Evolutionary conservation across 2,113 vertebrate species (phyloP), one percentile per base, ranked within the genome.

Genomic region (Phodopus roborovskii): DNA sequence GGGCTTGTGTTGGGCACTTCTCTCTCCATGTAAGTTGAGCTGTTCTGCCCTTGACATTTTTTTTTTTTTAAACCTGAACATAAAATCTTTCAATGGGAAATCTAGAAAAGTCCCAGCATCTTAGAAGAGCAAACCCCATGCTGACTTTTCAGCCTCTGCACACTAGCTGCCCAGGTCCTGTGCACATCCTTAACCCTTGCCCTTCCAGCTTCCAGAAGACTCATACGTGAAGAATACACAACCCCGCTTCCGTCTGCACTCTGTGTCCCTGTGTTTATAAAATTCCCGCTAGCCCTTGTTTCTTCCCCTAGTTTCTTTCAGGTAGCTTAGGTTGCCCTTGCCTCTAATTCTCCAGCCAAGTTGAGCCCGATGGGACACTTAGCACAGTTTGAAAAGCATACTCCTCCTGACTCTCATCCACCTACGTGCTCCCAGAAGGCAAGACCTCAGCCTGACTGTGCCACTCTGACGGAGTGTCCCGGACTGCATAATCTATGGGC

Each of bases 21-120:
- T 86, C 3, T 17, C 15, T 33, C 28, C 48, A 10, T 58, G 50
- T 30, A 58, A 58, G 50, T 1, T 78, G 9, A 48, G 2, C 6
- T 13, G 0, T 60, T 39, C 33, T 73, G n/a, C 53, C 15, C 48
- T 45, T 73, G 13, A 66, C 28, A 6, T 82, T 20, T 64, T 84
- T 64, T n/a, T n/a, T n/a, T 45, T 45, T 45, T 45, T 45, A 45
- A 45, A 17, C 64, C 66, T 90, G 62, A 88, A 62, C 4, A 10
- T 83, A 19, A 77, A 74, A 58, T 77, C 68, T 94, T 56, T 73
- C 83, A 33, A 62, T 71, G 71, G 22, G 26, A 60, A 82, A 85
- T 82, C 60, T 28, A 30, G 93, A 71, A 95, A 90, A 92, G 68
- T 39, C 73, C 9, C 45, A 86, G 90, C 53, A 10, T 70, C 45